Conservation (phyloP, 2,888 invertebrate genomes). For the Eristalis arbustorum region DNA sequence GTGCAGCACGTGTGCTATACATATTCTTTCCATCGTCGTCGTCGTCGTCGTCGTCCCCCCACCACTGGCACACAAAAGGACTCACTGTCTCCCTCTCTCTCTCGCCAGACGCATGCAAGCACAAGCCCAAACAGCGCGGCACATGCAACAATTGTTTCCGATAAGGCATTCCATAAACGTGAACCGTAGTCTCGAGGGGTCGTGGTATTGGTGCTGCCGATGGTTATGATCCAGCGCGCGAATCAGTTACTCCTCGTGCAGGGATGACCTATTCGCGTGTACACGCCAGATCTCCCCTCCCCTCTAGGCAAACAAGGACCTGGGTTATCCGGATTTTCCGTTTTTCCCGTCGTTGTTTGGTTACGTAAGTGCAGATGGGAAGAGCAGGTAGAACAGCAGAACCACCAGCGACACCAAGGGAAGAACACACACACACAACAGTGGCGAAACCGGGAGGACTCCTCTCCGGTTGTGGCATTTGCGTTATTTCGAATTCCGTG, state of each 20-base stretch:
- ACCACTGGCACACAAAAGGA: not conserved
- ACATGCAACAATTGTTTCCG: slow-evolving; percentile 46
- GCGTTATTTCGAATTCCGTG: slow-evolving; percentile 22
- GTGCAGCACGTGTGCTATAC: slow-evolving; percentile 17
- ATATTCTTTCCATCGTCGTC: not conserved
- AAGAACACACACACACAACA: not conserved
- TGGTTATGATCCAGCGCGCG: not conserved
- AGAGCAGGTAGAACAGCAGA: not conserved
- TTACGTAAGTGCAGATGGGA: slow-evolving; percentile 14
- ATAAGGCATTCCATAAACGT: not conserved
- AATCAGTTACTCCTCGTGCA: slow-evolving; percentile 1
- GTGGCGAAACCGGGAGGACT: not conserved
- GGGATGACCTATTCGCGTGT: slow-evolving; percentile 28
- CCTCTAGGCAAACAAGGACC: not conserved
- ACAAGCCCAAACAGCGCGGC: slow-evolving; percentile 21
- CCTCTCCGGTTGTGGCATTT: slow-evolving; percentile 6
- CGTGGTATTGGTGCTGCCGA: not conserved
- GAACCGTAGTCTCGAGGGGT: not conserved
- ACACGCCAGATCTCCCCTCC: not conserved
- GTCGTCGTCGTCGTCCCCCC: not conserved
- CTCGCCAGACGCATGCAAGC: slow-evolving; percentile 4
- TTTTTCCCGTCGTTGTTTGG: slow-evolving; percentile 3
- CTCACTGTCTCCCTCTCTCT: not conserved
- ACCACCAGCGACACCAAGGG: not conserved
- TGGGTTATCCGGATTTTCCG: slow-evolving; percentile 28